Evolutionary conservation across 1,140 invertebrate genomes (phyloP).

Genomic region (Meloidogyne exigua): DNA sequence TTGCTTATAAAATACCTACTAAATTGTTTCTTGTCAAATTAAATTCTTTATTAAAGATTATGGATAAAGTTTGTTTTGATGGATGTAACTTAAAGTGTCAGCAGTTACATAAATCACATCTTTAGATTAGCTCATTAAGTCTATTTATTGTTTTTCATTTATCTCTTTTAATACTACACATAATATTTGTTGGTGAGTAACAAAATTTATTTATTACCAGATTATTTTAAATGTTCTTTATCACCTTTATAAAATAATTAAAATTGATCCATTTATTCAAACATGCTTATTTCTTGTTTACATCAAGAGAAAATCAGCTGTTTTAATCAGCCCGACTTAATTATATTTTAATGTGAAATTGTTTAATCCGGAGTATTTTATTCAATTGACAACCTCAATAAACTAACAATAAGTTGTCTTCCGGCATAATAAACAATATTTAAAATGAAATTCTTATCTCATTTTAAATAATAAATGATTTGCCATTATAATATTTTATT

Average conservation of each 20-base stretch:
- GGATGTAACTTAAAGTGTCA: neutral
- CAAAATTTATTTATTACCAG: neutral
- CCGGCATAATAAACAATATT: too few relatives aligned
- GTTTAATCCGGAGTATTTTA: neutral
- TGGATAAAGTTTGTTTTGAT: neutral
- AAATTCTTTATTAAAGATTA: too few relatives aligned
- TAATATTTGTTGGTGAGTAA: neutral
- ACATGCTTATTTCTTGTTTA: neutral
- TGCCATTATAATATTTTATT: neutral
- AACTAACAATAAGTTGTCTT: too few relatives aligned
- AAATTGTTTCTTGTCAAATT: too few relatives aligned
- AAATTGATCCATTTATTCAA: neutral
- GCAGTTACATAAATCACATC: neutral
- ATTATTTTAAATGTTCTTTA: neutral
- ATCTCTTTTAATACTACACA: neutral
- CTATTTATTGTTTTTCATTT: constrained; percentile 5
- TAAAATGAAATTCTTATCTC: too few relatives aligned
- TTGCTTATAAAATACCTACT: too few relatives aligned
- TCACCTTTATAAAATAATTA: neutral
- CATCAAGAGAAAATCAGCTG: neutral
- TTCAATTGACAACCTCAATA: too few relatives aligned
- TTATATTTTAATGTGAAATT: neutral
- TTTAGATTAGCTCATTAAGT: neutral
- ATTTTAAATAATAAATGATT: neutral
- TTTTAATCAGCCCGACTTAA: too few relatives aligned